Percentiles rank a stretch among this genome's conserved stretches.
Evolutionary conservation across 2,797 vertebrate genomes (phyloP).

Genomic region (Rhinichthys osculus): DNA sequence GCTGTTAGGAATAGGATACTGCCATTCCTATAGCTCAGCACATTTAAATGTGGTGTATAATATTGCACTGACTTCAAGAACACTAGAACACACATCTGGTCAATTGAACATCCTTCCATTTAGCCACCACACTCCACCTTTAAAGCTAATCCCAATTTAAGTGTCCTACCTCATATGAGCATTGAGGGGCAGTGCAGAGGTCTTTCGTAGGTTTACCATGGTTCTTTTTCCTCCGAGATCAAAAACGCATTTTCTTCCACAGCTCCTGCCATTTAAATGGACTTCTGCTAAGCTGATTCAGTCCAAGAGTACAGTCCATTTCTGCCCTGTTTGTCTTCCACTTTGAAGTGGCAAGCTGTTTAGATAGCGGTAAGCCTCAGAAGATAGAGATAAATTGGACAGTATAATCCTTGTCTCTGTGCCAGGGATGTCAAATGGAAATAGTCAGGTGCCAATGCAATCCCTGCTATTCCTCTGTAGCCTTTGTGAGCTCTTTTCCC

Average conservation of each 20-base stretch:
- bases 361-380: constrained; percentile 76
- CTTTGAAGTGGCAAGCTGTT: constrained; percentile 81
- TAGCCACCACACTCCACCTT: not conserved
- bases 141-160: not conserved
- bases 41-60: not conserved
- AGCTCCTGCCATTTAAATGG: constrained; percentile 73
- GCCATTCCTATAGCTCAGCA: not conserved
- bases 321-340: constrained; percentile 62
- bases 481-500: constrained; percentile 68
- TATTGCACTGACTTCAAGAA: not conserved
- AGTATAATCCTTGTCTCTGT: constrained; percentile 76
- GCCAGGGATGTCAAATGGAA: constrained; percentile 78
- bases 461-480: constrained; percentile 77
- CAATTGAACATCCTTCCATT: not conserved
- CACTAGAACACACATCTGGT: not conserved
- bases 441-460: constrained; percentile 76
- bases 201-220: constrained; percentile 20
- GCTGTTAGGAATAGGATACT: not conserved
- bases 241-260: constrained; percentile 74
- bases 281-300: constrained; percentile 75
- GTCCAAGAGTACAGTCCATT: constrained; percentile 70
- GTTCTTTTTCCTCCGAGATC: constrained; percentile 67
- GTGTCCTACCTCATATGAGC: constrained; percentile 30
- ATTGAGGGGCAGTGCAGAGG: constrained; percentile 56
- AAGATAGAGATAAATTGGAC: constrained; percentile 79